These are phyloP conservation scores for Papilio elwesi DNA, from an alignment of 2,888 invertebrate genomes.

Conservation along the genomic window DNA sequence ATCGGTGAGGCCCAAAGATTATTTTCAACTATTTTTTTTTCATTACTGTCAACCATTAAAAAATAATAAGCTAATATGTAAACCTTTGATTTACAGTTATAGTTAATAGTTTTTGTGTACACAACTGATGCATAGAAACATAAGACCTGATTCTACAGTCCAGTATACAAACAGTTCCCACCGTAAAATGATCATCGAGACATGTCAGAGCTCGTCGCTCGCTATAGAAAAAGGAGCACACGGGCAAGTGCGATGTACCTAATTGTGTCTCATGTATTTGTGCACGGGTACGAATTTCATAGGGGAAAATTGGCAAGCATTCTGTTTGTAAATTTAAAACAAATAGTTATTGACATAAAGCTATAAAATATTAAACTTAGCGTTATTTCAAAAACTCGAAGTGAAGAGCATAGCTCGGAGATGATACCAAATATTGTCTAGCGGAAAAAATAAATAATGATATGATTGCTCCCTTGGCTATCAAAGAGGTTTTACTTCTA, in stretches of 20 bases:
- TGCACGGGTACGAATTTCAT: background rate
- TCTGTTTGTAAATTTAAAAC: constrained; percentile 36
- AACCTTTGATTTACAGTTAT: background rate
- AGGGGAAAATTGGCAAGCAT: constrained; percentile 27
- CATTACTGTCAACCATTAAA: no score
- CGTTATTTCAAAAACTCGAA: constrained; percentile 29
- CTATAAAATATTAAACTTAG: constrained; percentile 33
- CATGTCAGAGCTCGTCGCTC: background rate
- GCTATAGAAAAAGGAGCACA: background rate
- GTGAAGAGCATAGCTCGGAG: constrained; percentile 31
- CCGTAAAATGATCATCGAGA: background rate
- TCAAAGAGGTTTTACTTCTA: constrained; percentile 51
- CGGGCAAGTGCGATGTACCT: background rate
- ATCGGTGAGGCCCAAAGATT: background rate
- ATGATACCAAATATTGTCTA: constrained; percentile 46
- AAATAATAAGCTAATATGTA: background rate
- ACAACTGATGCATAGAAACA: background rate
- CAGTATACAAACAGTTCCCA: no score
- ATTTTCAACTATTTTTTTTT: no score
- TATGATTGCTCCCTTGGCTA: constrained; percentile 43
- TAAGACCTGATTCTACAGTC: no score
- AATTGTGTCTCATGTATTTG: background rate
- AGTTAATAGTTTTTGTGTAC: background rate
- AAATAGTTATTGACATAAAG: constrained; percentile 39
- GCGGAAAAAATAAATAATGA: constrained; percentile 4